phyloP scores from a whole-genome alignment of 2,113 vertebrate species.

The Zeus faber region DNA sequence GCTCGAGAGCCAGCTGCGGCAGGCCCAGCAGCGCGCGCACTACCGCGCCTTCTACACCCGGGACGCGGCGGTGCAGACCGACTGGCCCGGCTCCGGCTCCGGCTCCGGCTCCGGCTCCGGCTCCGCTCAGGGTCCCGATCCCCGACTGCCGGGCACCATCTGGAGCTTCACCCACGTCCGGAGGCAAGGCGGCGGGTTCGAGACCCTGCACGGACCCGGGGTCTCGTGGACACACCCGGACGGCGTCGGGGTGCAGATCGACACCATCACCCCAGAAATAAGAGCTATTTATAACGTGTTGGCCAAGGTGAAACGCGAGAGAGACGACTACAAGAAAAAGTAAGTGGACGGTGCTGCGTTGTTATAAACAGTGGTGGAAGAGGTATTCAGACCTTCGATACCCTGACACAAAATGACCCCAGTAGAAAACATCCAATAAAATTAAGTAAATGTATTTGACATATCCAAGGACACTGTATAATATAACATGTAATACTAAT shows the following conservation, averaged over 20 bases:
- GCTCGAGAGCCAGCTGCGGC: slow-evolving; percentile 82
- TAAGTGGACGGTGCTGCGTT: slow-evolving; percentile 48
- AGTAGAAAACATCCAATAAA: too few relatives aligned
- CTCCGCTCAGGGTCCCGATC: slow-evolving; percentile 41
- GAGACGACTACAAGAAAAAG: slow-evolving; percentile 79
- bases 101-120: too few relatives aligned
- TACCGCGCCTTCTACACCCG: slow-evolving; percentile 74
- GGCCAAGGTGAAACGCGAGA: slow-evolving; percentile 82
- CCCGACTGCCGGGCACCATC: slow-evolving; percentile 83
- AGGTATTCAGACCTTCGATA: too few relatives aligned
- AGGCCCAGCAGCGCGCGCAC: slow-evolving; percentile 68
- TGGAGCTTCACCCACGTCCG: slow-evolving; percentile 88
- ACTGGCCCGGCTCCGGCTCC: slow-evolving; percentile 37
- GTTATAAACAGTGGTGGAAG: neutral
- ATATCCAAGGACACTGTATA: too few relatives aligned
- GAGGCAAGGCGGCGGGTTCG: slow-evolving; percentile 79
- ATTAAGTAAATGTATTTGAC: too few relatives aligned
- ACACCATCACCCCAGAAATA: slow-evolving; percentile 83
- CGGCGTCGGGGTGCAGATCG: slow-evolving; percentile 82
- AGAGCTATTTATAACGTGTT: slow-evolving; percentile 82
- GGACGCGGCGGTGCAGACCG: slow-evolving; percentile 82
- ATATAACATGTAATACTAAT: too few relatives aligned
- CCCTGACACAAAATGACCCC: too few relatives aligned
- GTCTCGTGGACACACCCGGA: slow-evolving; percentile 80
- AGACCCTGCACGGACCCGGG: slow-evolving; percentile 81